A percentile compares a stretch with the other conserved stretches of the same genome.
Conservation (phyloP, 2,113 vertebrate species). For the Pedionomus torquatus region DNA sequence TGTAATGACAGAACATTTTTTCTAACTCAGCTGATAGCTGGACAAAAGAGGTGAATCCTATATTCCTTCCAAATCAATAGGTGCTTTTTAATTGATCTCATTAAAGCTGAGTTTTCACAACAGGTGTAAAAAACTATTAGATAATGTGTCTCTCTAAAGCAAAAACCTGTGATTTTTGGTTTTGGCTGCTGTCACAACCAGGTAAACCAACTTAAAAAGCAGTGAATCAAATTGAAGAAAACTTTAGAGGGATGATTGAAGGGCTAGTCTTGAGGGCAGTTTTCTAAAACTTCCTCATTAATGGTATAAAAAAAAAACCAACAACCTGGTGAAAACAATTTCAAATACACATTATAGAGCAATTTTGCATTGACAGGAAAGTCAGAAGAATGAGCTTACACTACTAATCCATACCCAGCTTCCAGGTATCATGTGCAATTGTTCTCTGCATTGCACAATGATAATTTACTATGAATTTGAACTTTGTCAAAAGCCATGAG, state of each 20-base stretch:
- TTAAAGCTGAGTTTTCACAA: neutral
- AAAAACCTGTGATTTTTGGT: neutral
- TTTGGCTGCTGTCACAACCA: neutral
- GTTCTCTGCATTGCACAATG: neutral
- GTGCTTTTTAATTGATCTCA: neutral
- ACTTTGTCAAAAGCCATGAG: neutral
- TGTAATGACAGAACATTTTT: neutral
- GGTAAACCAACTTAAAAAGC: neutral
- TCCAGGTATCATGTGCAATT: neutral
- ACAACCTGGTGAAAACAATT: neutral
- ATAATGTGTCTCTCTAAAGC: neutral
- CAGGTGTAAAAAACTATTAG: neutral
- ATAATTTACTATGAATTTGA: neutral
- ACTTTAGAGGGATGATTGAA: neutral
- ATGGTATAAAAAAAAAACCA: neutral
- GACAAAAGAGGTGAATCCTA: neutral
- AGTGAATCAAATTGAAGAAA: neutral
- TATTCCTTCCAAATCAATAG: neutral
- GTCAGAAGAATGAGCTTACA: neutral
- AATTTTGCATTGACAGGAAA: neutral
- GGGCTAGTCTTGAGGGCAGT: neutral
- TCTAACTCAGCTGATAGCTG: neutral
- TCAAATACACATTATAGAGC: neutral
- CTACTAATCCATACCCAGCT: neutral
- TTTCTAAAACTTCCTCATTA: neutral